Conservation (phyloP, 1,140 invertebrate genomes). For the Lepidurus arcticus region DNA sequence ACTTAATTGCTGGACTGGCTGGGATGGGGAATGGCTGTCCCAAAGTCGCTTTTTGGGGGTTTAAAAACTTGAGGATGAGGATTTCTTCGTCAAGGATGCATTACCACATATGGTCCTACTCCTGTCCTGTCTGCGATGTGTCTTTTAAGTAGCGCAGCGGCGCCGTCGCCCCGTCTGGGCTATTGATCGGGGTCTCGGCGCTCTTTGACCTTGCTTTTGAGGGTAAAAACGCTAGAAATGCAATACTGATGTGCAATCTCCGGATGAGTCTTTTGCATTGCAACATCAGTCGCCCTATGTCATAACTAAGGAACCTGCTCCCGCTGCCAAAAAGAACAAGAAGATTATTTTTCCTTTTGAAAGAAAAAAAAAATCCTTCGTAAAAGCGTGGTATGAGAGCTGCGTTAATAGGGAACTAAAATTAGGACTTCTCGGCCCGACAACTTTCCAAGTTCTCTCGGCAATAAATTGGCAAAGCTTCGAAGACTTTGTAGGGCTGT, state of each 20-base stretch:
- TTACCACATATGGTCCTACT: constrained; percentile 13
- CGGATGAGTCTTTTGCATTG: no score
- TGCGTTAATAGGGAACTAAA: background rate
- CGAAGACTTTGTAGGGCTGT: background rate
- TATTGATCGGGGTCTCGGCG: background rate
- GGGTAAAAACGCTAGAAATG: background rate
- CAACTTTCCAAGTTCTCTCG: background rate
- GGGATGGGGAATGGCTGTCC: no score
- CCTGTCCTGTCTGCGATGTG: background rate
- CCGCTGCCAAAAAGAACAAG: no score
- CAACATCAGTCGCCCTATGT: no score
- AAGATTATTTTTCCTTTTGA: no score
- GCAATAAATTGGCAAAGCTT: constrained; percentile 10
- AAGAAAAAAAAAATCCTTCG: no score
- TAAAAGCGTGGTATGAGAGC: no score
- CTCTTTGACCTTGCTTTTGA: constrained; percentile 7
- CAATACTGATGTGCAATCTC: no score
- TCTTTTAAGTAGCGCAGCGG: constrained; percentile 8
- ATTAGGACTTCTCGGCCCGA: background rate
- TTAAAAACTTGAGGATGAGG: no score
- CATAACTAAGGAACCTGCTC: no score
- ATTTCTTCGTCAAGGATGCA: background rate
- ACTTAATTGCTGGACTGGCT: no score
- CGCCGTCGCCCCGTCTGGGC: constrained; percentile 6
- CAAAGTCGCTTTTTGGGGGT: no score